phyloP scores from a whole-genome alignment of 2,113 vertebrate species.

The Stomatorhinus ivindoensis region DNA sequence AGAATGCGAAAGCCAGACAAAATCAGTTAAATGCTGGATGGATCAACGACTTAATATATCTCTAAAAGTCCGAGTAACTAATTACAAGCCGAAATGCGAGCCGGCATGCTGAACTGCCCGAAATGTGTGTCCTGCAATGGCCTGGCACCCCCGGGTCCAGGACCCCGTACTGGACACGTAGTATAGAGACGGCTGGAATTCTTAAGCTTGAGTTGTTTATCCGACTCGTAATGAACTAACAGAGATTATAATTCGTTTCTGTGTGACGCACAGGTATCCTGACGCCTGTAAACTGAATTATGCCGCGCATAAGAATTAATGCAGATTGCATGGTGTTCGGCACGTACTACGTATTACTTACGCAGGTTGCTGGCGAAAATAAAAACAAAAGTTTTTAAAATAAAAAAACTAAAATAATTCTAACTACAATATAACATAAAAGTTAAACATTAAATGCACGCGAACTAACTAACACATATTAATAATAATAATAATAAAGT shows the following conservation, averaged over 20 bases:
- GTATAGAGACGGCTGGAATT: background rate
- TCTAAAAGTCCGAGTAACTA: background rate
- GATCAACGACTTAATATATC: background rate
- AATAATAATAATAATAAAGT: background rate
- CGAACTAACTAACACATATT: background rate
- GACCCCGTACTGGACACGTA: background rate
- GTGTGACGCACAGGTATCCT: background rate
- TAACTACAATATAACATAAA: background rate
- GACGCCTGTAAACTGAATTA: background rate
- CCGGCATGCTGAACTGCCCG: background rate
- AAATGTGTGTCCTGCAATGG: background rate
- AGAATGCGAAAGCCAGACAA: background rate
- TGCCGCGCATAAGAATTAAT: background rate
- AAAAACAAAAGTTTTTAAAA: background rate
- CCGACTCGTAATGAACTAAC: background rate
- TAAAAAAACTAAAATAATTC: background rate
- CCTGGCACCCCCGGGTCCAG: background rate
- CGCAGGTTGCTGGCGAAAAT: background rate
- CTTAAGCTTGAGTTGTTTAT: background rate
- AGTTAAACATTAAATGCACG: background rate
- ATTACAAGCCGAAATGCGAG: background rate
- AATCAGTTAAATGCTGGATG: background rate
- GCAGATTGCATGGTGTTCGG: background rate
- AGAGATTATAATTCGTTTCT: background rate
- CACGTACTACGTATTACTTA: background rate